phyloP scores from a whole-genome alignment of 2,797 vertebrate genomes.

The Dallia pectoralis region DNA sequence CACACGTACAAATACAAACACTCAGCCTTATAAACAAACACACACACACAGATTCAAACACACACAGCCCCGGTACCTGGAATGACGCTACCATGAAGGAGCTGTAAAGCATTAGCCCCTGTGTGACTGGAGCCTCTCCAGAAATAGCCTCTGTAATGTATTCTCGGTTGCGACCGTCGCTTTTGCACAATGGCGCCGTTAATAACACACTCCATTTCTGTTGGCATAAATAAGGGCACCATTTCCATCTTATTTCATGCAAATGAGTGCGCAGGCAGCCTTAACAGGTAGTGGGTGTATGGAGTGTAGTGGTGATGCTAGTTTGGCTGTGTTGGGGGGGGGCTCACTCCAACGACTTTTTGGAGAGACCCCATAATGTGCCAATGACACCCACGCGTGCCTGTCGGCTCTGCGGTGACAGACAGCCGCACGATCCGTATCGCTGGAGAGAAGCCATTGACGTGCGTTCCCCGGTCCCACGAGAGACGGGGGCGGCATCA shows the following conservation, averaged over 20 bases:
- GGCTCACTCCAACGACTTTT: slow-evolving; percentile 64
- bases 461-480: slow-evolving; percentile 5
- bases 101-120: slow-evolving; percentile 77
- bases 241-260: slow-evolving; percentile 82
- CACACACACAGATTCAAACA: slow-evolving; percentile 47
- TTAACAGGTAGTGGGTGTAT: slow-evolving; percentile 74
- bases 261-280: slow-evolving; percentile 70
- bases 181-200: slow-evolving; percentile 79
- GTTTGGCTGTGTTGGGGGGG: slow-evolving; percentile 53
- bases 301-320: neutral
- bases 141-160: slow-evolving; percentile 80
- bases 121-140: slow-evolving; percentile 75
- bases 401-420: slow-evolving; percentile 67
- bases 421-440: slow-evolving; percentile 68
- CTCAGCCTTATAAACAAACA: slow-evolving; percentile 18
- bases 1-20: neutral
- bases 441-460: slow-evolving; percentile 67
- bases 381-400: slow-evolving; percentile 73
- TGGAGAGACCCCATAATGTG: slow-evolving; percentile 72
- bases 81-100: slow-evolving; percentile 74
- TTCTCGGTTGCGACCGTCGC: slow-evolving; percentile 73
- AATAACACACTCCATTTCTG: slow-evolving; percentile 81
- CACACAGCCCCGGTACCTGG: slow-evolving; percentile 59
- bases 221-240: slow-evolving; percentile 81
- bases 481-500: slow-evolving; percentile 35